Base-by-base conservation (phyloP, 1,140 invertebrate species). In the Achatina immaculata region DNA sequence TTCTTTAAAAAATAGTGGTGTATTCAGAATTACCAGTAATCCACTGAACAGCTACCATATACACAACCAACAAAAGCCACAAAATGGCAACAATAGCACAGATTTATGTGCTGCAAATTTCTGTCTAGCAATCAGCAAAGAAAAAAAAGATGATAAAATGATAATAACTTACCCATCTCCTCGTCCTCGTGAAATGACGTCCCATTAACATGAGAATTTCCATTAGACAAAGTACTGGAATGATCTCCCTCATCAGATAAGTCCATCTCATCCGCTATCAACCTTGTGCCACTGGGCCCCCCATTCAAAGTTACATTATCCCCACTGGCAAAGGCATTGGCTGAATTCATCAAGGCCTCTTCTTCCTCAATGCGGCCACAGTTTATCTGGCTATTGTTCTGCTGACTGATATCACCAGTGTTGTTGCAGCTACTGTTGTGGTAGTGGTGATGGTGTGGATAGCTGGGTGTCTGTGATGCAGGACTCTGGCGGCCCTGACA, bases 141-240 rank as follows among this genome's bases (percentile, higher is more conserved):
- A 68, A n/a, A 31, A 16, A 14, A 71, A 16, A 36, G 7, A 43
- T 74, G 36, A 38, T 36, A 76, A 45, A 45, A 51, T 48, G 34
- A 74, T 11, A 14, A 7, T 19, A 74, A 84, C 88, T 84, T 86
- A 92, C 91, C 91, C 91, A 92, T 92, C 31, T 91, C 88, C 81
- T 89, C 89, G 75, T 82, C 87, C 74, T 82, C 84, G 78, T 83
- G 82, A 58, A 86, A 83, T 78, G 89, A 91, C 88, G 92, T 94
- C 74, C 94, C 94, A 91, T 95, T 90, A 77, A 88, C 78, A 73
- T 94, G 94, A 89, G 94, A 90, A 93, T 94, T 81, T 93, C 93
- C 89, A 94, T 89, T 94, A 82, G 90, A 91, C 81, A 86, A 81
- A 62, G 85, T 82, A 62, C 84, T 77, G 36, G 87, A 85, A 16